These are phyloP conservation scores for Tiliacea aurago DNA, from an alignment of 2,888 invertebrate genomes.

Conservation along the genomic window DNA sequence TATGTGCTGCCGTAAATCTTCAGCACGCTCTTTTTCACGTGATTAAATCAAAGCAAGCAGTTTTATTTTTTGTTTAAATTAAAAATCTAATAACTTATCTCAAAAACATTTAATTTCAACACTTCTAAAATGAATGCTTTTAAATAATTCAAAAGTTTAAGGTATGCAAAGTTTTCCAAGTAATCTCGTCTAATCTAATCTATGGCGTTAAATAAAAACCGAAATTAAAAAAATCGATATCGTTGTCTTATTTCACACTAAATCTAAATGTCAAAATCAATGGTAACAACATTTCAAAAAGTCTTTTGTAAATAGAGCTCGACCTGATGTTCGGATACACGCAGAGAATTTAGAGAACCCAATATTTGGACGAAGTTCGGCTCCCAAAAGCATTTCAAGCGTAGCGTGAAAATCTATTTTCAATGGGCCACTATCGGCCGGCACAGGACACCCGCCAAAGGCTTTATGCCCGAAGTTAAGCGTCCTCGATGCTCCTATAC, in stretches of 20 bases:
- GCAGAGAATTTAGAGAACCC: constrained; percentile 65
- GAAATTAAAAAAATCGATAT: constrained; percentile 17
- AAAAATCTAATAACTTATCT: constrained; percentile 20
- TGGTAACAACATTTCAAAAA: constrained; percentile 43
- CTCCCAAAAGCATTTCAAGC: constrained; percentile 81
- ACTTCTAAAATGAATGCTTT: constrained; percentile 27
- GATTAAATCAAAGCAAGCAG: constrained; percentile 28
- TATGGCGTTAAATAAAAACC: constrained; percentile 26
- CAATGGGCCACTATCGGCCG: constrained; percentile 89
- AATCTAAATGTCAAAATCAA: constrained; percentile 44
- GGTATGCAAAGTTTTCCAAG: constrained; percentile 16
- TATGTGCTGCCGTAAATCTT: constrained; percentile 42
- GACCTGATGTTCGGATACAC: constrained; percentile 65
- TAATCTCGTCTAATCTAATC: constrained; percentile 25
- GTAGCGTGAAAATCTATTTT: constrained; percentile 90
- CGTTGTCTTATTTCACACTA: constrained; percentile 1
- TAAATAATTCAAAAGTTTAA: constrained; percentile 17
- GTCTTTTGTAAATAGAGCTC: constrained; percentile 54
- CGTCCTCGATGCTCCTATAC: constrained; percentile 83
- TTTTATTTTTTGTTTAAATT: constrained; percentile 25
- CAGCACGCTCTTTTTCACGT: constrained; percentile 20
- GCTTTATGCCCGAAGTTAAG: constrained; percentile 87
- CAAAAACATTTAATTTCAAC: constrained; percentile 33
- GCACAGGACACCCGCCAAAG: constrained; percentile 85
- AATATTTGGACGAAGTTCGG: constrained; percentile 86